A percentile compares a stretch with the other conserved stretches of the same genome.
Conservation (phyloP, 2,113 vertebrate genomes). For the Corvus cornix region DNA sequence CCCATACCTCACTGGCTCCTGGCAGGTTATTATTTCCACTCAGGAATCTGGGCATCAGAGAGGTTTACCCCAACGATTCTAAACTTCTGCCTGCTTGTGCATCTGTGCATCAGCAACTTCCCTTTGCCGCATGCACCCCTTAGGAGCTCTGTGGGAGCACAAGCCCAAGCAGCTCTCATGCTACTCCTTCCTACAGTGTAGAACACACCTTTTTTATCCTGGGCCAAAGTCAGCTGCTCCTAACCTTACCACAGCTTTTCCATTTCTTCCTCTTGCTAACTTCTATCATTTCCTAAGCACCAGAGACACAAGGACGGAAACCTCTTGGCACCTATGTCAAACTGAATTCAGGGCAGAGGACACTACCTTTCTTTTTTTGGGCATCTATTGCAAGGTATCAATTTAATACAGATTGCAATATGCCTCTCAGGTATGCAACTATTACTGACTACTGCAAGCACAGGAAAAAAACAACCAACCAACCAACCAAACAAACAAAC, state of each 20-base stretch:
- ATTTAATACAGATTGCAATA: neutral
- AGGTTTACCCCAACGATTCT: neutral
- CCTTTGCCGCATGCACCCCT: neutral
- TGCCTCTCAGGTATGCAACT: neutral
- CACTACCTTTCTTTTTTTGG: neutral
- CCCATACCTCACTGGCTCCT: neutral
- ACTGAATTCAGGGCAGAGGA: neutral
- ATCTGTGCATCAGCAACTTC: neutral
- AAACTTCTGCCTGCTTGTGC: neutral
- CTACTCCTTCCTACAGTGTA: neutral
- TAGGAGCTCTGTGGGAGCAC: neutral
- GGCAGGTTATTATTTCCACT: neutral
- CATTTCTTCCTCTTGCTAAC: neutral
- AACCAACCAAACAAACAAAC: neutral
- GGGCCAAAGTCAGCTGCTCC: neutral
- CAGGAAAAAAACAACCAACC: neutral
- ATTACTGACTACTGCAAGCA: neutral
- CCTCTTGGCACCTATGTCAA: neutral
- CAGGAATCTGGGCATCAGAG: neutral
- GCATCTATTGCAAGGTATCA: neutral
- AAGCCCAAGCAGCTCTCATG: neutral
- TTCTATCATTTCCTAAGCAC: neutral
- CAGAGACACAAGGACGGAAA: neutral
- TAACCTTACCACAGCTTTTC: neutral
- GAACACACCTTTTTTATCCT: neutral